Conservation (phyloP, 2,113 vertebrate genomes). For the Entomyzon cyanotis region DNA sequence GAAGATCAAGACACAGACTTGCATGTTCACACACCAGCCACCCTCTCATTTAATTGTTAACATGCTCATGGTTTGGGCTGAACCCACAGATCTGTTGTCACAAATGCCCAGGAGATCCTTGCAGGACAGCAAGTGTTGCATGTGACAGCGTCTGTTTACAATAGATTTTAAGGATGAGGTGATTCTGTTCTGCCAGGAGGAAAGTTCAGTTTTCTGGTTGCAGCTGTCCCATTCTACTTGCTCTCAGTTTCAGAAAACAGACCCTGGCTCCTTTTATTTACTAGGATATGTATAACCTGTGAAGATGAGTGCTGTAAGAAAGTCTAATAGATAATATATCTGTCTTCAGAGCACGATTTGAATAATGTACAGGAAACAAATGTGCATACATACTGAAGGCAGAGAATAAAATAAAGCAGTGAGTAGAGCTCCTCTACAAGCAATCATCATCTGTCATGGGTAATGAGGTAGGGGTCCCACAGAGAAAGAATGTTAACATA, state of each 20-base stretch:
- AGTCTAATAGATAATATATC: neutral
- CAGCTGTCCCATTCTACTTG: neutral
- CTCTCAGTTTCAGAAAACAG: neutral
- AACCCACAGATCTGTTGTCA: neutral
- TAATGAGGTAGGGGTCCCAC: neutral
- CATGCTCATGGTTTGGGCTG: neutral
- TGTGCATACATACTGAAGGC: neutral
- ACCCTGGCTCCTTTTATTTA: neutral
- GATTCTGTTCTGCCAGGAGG: neutral
- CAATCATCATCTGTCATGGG: neutral
- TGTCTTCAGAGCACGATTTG: neutral
- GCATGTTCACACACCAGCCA: neutral
- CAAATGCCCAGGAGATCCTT: neutral
- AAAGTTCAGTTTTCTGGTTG: neutral
- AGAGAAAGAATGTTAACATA: neutral
- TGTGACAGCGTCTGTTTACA: neutral
- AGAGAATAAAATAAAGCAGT: neutral
- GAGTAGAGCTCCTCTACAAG: neutral
- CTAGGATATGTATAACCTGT: neutral
- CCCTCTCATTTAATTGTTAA: neutral
- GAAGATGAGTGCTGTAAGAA: neutral
- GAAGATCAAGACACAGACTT: neutral
- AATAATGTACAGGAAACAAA: neutral
- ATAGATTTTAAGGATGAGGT: neutral
- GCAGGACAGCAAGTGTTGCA: neutral